Base-by-base conservation (phyloP, 2,888 invertebrate genomes). In the Phortica magna region DNA sequence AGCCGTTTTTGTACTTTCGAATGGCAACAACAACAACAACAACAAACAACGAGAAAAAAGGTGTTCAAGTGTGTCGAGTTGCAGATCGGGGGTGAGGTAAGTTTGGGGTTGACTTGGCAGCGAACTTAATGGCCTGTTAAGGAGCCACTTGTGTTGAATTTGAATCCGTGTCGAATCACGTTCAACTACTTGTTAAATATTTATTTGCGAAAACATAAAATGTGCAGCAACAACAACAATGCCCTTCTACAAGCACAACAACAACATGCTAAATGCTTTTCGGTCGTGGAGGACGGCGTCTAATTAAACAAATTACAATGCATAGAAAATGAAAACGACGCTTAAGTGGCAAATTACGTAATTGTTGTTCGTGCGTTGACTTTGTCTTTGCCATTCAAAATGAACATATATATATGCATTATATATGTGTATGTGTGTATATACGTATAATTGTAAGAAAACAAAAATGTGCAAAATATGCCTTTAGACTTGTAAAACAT, bases 161-260 rank as follows among this genome's bases (percentile, higher is more conserved):
- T 55, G 55, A 71, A 71, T 71, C 70, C 70, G 55, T 71, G 70
- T 71, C 70, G 70, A 71, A 71, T 71, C 70, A 71, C 70, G 55
- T 71, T 71, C 70, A 71, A 55, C 53, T 71, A 71, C 70, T 71
- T 71, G 70, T 71, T 71, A 71, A 71, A 71, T 71, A 55, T 55
- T 71, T 71, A 71, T 71, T 71, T 71, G 70, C 53, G 7, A 55
- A 71, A 55, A 55, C 14, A 55, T 39, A 39, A 71, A 71, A 71
- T 55, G 39, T n/a, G 43, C 48, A 71, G 31, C 70, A 53, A 71
- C 31, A 55, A 43, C 17, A 43, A 68, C 43, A 42, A 19, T 43
- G 0, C 14, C 41, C 17, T 7, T 17, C 14, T 7, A 61, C 17
- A 61, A 61, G 31, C 19, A 9, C 22, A 22, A 22, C 22, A 61